Percentiles rank a stretch among this genome's conserved stretches.
Evolutionary conservation across 2,113 vertebrate species (phyloP).

Genomic region (Alethe castanea): DNA sequence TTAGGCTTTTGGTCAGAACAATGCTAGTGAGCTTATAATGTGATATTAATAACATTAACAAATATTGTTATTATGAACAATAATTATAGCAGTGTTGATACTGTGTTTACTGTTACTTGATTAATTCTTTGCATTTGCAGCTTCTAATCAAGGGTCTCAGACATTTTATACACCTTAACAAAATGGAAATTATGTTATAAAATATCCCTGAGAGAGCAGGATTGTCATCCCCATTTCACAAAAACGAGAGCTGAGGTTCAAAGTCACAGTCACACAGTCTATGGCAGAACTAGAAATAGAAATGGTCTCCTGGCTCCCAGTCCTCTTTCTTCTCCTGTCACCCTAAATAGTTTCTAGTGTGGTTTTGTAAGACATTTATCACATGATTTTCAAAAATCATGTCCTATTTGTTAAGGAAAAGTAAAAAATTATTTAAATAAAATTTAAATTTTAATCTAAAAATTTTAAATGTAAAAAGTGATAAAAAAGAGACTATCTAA

Average conservation of each 20-base stretch:
- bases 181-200: background rate
- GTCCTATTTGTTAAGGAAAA: conserved; percentile 3
- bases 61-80: background rate
- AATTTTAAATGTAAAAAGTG: background rate
- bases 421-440: background rate
- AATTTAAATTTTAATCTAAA: too few species aligned
- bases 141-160: background rate
- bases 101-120: background rate
- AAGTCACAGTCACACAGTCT: conserved; percentile 25
- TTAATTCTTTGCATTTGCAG: background rate
- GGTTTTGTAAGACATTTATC: conserved; percentile 36
- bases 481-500: background rate
- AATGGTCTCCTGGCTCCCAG: conserved; percentile 59
- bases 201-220: background rate
- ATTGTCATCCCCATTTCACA: conserved; percentile 11
- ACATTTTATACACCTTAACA: background rate
- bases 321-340: conserved; percentile 46
- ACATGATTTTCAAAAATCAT: conserved; percentile 7
- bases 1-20: background rate
- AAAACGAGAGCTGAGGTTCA: conserved; percentile 18
- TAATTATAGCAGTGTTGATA: background rate
- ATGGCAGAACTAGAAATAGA: conserved; percentile 59
- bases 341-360: conserved; percentile 51
- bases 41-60: background rate
- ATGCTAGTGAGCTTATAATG: background rate